Evolutionary conservation across 2,888 invertebrate species (phyloP), one percentile per base, ranked within the genome.

Genomic region (Flexamia atlantica): DNA sequence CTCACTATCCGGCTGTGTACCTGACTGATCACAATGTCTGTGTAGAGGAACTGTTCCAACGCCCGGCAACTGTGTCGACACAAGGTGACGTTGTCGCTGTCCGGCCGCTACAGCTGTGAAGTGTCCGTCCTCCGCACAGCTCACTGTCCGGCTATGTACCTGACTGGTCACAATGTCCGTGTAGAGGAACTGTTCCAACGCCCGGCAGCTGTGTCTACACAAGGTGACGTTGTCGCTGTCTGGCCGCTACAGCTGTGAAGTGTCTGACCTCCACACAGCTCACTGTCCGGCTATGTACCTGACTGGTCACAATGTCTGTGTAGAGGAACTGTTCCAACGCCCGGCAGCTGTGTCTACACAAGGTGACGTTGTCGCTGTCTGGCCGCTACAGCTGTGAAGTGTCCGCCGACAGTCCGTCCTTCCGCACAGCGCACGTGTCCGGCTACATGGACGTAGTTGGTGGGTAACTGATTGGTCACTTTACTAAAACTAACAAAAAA

Each of bases 311-410:
- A 36, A 4, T 57, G 20, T 20, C 23, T 57, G 57, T 82, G 10
- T 84, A 87, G 87, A 86, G 84, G 82, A 86, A 86, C 53, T 86
- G 85, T 82, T 88, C 88, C 40, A 87, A 87, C 64, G 87, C 87
- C n/a, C 87, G 87, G n/a, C 88, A 88, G 82, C 87, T 89, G 25
- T 86, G 87, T 14, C 83, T 89, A 57, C 86, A 83, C 25, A 88
- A 87, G 84, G 87, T 88, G 4, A 86, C 86, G 25, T 84, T 86
- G 50, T 84, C 86, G 60, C 80, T 89, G 60, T 87, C 88, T 3
- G 89, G 89, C 1, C 84, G 87, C 20, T 88, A 88, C 85, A 88
- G 88, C 86, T 89, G 89, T 81, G 89, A 89, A 83, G 88, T 89
- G 17, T 88, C 89, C 12, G 88, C 88, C 5, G 89, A 89, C 84